A percentile compares a stretch with the other conserved stretches of the same genome.
Evolutionary conservation across 2,888 invertebrate genomes (phyloP).

Genomic region (Cordilura impudica): DNA sequence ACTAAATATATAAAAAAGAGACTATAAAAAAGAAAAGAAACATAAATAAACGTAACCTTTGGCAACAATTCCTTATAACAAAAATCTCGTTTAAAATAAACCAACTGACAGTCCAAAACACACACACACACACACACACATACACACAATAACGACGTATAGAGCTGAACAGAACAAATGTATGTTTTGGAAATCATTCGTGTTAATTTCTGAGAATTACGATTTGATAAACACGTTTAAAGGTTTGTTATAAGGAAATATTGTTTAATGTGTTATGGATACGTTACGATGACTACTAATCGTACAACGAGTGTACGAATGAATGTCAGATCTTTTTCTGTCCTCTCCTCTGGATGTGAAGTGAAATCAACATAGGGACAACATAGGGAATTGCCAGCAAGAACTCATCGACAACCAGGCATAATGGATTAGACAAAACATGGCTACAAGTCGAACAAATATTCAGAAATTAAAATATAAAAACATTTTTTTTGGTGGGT

Average conservation of each 20-base stretch:
- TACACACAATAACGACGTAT: constrained; percentile 11
- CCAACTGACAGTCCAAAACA: constrained; percentile 25
- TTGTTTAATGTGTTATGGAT: constrained; percentile 52
- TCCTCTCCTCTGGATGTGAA: neutral
- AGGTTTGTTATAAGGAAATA: constrained; percentile 62
- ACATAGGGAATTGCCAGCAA: neutral
- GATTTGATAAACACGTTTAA: constrained; percentile 62
- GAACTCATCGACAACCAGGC: constrained; percentile 9
- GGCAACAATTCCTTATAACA: constrained; percentile 37
- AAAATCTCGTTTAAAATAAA: constrained; percentile 41
- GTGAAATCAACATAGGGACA: constrained; percentile 10
- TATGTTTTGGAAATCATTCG: constrained; percentile 64
- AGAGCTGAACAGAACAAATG: constrained; percentile 27
- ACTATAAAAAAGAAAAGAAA: neutral
- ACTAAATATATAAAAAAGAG: neutral
- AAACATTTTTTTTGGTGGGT: too few relatives aligned
- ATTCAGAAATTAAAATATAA: neutral
- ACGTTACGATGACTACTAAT: constrained; percentile 1
- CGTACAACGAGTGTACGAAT: neutral
- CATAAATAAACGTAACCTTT: constrained; percentile 36
- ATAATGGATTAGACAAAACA: constrained; percentile 13
- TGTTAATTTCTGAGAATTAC: constrained; percentile 74
- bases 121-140: neutral
- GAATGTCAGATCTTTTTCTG: neutral
- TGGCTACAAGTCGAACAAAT: constrained; percentile 13